Conservation (phyloP, 2,113 vertebrate species). For the Bufo gargarizans region DNA sequence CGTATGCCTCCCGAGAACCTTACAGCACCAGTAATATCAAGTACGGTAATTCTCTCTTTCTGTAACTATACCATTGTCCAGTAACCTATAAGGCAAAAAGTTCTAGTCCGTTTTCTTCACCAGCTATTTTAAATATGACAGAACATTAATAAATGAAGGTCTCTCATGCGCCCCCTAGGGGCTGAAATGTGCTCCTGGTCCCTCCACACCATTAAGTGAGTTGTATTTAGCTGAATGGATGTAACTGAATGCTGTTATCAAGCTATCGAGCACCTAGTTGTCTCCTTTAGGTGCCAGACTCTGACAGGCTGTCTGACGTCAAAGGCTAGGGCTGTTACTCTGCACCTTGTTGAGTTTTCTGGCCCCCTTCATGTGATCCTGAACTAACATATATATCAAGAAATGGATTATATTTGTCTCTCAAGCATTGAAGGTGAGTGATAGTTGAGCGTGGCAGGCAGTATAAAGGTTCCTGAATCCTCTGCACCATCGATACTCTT, state of each 20-base stretch:
- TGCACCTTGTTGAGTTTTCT: conserved; percentile 4
- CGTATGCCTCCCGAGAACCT: neutral
- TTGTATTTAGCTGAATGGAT: neutral
- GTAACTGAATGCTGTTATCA: neutral
- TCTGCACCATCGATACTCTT: neutral
- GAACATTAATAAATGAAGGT: neutral
- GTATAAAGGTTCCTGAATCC: neutral
- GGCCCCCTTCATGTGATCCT: conserved; percentile 21
- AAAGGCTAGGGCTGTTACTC: neutral
- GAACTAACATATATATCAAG: conserved; percentile 39
- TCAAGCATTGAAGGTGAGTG: conserved; percentile 40
- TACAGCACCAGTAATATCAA: conserved; percentile 26
- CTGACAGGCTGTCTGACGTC: neutral
- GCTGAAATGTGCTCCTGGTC: conserved; percentile 5
- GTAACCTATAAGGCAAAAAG: conserved; percentile 37
- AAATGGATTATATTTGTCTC: conserved; percentile 27
- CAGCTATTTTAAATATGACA: conserved; percentile 31
- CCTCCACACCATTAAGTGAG: neutral
- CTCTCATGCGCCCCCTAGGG: conserved; percentile 10
- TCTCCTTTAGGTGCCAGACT: neutral
- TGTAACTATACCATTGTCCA: neutral
- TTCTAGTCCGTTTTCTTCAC: neutral
- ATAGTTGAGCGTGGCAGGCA: conserved; percentile 32
- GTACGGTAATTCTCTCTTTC: neutral
- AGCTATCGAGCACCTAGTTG: neutral